A percentile compares a stretch with the other conserved stretches of the same genome.
These are phyloP conservation scores for Archivesica marissinica DNA, from an alignment of 1,140 invertebrate species.

Conservation along the genomic window DNA sequence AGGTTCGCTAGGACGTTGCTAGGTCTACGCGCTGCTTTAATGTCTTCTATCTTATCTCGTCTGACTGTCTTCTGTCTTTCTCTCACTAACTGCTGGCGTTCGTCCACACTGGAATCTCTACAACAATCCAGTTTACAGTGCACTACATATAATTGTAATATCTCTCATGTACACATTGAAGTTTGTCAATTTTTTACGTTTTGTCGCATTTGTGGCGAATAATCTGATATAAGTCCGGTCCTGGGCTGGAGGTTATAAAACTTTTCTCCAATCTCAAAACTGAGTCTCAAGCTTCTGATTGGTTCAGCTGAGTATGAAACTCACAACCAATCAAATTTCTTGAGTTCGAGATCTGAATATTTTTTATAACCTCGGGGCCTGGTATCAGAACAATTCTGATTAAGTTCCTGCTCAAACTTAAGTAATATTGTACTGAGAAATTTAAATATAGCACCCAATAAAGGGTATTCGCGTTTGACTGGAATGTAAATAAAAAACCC, in stretches of 20 bases:
- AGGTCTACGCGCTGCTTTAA: slow-evolving; percentile 1
- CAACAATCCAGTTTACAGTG: neutral
- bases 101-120: slow-evolving; percentile 54
- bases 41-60: slow-evolving; percentile 1
- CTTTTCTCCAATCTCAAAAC: too few relatives aligned
- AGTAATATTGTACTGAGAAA: too few relatives aligned
- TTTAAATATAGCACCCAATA: too few relatives aligned
- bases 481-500: too few relatives aligned
- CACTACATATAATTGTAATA: neutral
- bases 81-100: neutral
- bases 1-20: neutral
- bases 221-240: neutral
- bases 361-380: neutral
- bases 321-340: too few relatives aligned
- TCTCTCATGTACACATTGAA: neutral
- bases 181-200: neutral
- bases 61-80: slow-evolving; percentile 22
- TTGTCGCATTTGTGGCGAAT: neutral
- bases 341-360: neutral
- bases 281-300: too few relatives aligned
- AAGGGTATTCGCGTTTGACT: too few relatives aligned
- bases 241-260: too few relatives aligned
- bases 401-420: too few relatives aligned
- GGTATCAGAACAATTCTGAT: too few relatives aligned
- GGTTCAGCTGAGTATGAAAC: too few relatives aligned